phyloP scores from a whole-genome alignment of 2,797 vertebrate species.

The Cyprinella venusta region DNA sequence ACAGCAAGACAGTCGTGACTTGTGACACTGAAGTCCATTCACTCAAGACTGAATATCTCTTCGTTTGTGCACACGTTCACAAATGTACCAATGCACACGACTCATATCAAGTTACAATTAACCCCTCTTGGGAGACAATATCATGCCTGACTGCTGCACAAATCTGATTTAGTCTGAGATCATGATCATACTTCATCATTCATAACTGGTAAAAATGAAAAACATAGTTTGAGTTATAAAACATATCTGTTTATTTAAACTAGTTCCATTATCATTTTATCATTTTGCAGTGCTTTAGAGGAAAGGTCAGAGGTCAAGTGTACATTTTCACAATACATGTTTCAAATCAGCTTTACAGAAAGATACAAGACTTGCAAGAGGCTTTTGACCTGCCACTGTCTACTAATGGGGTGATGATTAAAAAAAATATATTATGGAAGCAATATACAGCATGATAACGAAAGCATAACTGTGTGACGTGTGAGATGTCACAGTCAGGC shows the following conservation, averaged over 20 bases:
- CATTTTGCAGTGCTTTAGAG: neutral
- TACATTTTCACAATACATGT: neutral
- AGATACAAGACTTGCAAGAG: neutral
- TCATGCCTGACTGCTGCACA: neutral
- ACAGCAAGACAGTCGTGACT: conserved; percentile 19
- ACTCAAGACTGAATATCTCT: conserved; percentile 26
- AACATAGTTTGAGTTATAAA: neutral
- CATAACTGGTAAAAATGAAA: neutral
- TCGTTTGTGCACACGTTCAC: conserved; percentile 12
- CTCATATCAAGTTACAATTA: conserved; percentile 25
- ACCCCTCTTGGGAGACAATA: neutral
- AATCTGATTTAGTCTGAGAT: neutral
- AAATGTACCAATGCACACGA: conserved; percentile 17
- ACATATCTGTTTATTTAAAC: conserved; percentile 13
- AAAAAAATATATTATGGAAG: neutral
- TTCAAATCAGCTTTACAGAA: conserved; percentile 7
- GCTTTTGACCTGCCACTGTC: neutral
- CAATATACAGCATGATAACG: neutral
- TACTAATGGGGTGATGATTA: neutral
- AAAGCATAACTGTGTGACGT: conserved; percentile 4
- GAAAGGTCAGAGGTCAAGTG: neutral
- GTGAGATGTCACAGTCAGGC: neutral
- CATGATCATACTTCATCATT: neutral
- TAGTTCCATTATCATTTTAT: neutral
- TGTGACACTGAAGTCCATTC: conserved; percentile 11